Base-by-base conservation (phyloP, 64 coral and sea anemone genomes). In the Stylophora pistillata region DNA sequence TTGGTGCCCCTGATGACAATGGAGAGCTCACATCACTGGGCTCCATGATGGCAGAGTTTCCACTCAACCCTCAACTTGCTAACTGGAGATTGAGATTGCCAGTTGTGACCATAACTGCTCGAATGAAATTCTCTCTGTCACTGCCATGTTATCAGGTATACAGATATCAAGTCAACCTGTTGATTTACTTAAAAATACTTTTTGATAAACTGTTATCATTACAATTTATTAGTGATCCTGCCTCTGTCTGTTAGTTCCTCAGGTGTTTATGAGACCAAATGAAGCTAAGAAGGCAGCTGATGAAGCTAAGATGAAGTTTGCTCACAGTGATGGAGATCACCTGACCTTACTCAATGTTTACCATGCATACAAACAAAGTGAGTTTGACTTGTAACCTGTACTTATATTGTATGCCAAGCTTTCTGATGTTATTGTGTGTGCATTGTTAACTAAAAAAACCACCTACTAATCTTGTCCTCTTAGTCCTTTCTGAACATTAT, bases 251-350 rank as follows among this genome's bases (percentile, higher is more conserved):
- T 53, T 78, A 99, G 97, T 99, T 78, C 97, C 97, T 26, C 97
- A 99, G 80, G 87, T 95, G 37, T 99, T 99, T 58, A 71, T 99
- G 52, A 95, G 97, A 47, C 97, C 97, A 37, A 99, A 95, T 75
- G 97, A 99, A 63, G 97, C 97, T 13, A 99, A 91, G 72, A 99
- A 99, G 31, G 97, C 97, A 58, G 93, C 97, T 52, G 97, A 99
- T 86, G 97, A 99, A 72, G 93, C 97, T 12, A 99, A 95, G 71
- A 99, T 99, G 97, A 99, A 99, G 72, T 99, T 99, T 95, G 97
- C 97, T 88, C 97, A 99, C 66, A 99, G 95, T 74, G 97, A 99
- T 88, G 97, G 97, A 30, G 97, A 99, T 37, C 97, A 99, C 55
- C 79, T 99, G 21, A 99, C 97, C 1, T 29, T 99, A 23, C 87